Evolutionary conservation across 2,113 vertebrate genomes (phyloP), one percentile per base, ranked within the genome.

Genomic region (Clarias magur): DNA sequence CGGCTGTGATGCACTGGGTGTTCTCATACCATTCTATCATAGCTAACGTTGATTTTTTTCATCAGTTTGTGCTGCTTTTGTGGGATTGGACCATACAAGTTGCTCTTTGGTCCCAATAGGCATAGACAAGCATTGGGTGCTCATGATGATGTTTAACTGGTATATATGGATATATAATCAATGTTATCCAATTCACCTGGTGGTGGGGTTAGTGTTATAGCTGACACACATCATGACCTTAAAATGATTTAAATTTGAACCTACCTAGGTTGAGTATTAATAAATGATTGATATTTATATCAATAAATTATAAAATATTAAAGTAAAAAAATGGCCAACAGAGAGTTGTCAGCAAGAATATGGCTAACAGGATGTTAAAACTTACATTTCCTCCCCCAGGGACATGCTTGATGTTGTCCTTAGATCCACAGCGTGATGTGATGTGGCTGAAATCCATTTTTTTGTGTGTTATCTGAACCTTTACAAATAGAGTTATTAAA

Each of bases 391-490:
- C 98, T 95, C 98, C 98, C 96, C 98, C 98, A 94, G 98, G 98
- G 95, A 99, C 97, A 96, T 99, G 98, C 96, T 99, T 99, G 96
- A 99, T 99, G 97, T 99, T 99, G 97, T 99, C 98, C 96, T 99
- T 99, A 96, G 98, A 99, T 93, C 98, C 98, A 96, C 98, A 99
- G 96, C 99, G 98, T 94, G 98, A 99, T 91, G 99, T 99, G 95
- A 99, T 92, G 91, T 99, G 98, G 95, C 97, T 99, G 97, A 99
- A 99, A 97, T 97, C 99, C 95, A 97, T 94, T 95, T 99, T 99
- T 97, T 99, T 99, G 96, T 97, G 98, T 95, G 98, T 96, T 96
- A 99, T 97, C 96, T 99, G 97, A 96, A 99, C 97, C 98, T 99
- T 93, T 60, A 90, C 96, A 97, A 94, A 96, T 95, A 93, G 92